Evolutionary conservation across 2,113 vertebrate genomes (phyloP), one percentile per base, ranked within the genome.

Genomic region (Heloderma charlesbogerti): DNA sequence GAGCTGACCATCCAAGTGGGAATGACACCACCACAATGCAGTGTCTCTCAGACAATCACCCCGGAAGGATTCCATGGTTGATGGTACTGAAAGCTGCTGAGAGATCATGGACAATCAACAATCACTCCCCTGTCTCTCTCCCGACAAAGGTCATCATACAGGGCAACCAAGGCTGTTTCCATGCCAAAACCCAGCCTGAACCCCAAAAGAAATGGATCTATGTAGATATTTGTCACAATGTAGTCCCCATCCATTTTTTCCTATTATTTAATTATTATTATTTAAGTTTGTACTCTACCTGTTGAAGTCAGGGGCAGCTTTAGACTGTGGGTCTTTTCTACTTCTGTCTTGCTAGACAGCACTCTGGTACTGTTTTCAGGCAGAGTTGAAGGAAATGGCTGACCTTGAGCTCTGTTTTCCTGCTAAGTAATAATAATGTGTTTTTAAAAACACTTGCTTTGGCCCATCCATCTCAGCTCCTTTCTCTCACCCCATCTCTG

Each of bases 291-390:
- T 51, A 72, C 31, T 89, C 77, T 97, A 99, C 98, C 98, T 97
- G 96, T 87, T 8, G 98, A 98, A 72, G 98, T 98, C 97, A 99
- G 98, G 87, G 98, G 98, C 84, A 98, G 92, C 82, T 97, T 98
- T 90, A 97, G 97, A 31, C 95, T 6, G 93, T 92, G 83, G 90
- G 95, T 87, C 94, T 96, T 93, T 97, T 98, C 94, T 80, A 81
- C 15, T 87, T 98, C 97, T 43, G 95, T 60, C 87, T 98, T 96
- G 93, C 96, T 96, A 90, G 95, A 94, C 91, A 97, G 96, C 2
- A 89, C 90, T 96, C 97, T 97, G 92, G 88, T 88, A 90, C 93
- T 98, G 5, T 93, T 93, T 89, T 96, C 96, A 6, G 97, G 95
- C 88, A 97, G 91, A 94, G 92, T 96, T 90, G 96, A 95, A 66